Base-by-base conservation (phyloP, 2,888 invertebrate genomes). In the Hofmannophila pseudospretella region DNA sequence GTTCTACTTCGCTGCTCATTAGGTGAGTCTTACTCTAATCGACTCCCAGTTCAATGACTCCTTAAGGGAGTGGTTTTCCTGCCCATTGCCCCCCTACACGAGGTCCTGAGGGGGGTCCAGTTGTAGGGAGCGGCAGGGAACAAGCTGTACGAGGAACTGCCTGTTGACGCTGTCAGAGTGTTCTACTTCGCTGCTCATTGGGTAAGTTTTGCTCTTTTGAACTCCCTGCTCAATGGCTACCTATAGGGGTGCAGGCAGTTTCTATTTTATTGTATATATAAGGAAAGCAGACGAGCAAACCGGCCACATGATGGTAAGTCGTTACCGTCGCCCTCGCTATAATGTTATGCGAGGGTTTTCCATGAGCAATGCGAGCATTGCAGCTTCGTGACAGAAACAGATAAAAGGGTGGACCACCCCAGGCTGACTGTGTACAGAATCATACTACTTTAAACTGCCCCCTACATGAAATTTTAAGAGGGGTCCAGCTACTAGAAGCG, bases 151-250 rank as follows among this genome's bases (percentile, higher is more conserved):
- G 88, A 88, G 11, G 89, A 91, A 42, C 67, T 92, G 11, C 89
- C 91, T 0, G 87, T 86, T 52, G 90, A 90, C 49, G 72, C 77
- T 1, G 88, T 93, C 36, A 91, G 92, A 58, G 95, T 94, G 26
- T 90, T 96, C 56, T 95, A 95, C 67, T 96, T 96, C 72, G 94
- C 95, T 39, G 96, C 96, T 11, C 93, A 95, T 70, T 96, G 96
- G 96, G 96, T 96, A 77, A 87, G 89, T n/a, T n/a, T n/a, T n/a
- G n/a, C n/a, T n/a, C n/a, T n/a, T n/a, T n/a, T n/a, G n/a, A 93
- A 71, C 47, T 76, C 79, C 0, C 85, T 94, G n/a, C 78, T 92
- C 25, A 90, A 90, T 34, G 94, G 94, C 67, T 92, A 93, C 0
- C 71, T 72, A 1, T 84, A 77, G 0, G 73, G 72, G 27, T 91